Conservation (phyloP, 2,888 invertebrate species). For the Dryococelus australis region DNA sequence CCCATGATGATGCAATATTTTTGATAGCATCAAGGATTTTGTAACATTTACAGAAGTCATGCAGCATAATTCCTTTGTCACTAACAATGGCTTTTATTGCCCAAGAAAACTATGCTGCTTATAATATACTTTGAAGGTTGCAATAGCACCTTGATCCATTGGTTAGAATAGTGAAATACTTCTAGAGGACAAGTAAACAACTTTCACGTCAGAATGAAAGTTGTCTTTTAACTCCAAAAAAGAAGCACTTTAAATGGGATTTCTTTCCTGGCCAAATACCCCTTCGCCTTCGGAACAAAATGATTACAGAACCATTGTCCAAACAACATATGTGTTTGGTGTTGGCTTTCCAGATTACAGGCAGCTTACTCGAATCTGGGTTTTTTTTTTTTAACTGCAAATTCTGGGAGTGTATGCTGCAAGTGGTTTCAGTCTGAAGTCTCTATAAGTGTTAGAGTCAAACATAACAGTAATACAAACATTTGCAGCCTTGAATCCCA, state of each 20-base stretch:
- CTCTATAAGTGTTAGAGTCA: background rate
- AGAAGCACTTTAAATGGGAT: background rate
- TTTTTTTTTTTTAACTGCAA: too few relatives aligned
- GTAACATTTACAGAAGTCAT: background rate
- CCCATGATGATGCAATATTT: too few relatives aligned
- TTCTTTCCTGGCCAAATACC: background rate
- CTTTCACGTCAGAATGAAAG: background rate
- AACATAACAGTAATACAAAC: background rate
- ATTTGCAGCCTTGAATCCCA: background rate
- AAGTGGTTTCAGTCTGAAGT: background rate
- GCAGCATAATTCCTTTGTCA: background rate
- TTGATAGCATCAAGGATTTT: background rate
- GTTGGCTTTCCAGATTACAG: too few relatives aligned
- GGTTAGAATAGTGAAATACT: background rate
- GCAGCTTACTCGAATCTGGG: background rate
- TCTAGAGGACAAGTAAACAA: background rate
- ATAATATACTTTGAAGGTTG: background rate
- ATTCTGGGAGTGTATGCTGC: background rate
- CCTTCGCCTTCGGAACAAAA: background rate
- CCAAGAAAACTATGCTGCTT: background rate
- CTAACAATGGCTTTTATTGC: background rate
- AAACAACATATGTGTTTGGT: conserved; percentile 5
- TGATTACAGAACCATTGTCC: background rate
- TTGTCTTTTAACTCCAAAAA: background rate
- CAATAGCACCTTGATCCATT: conserved; percentile 12